Base-by-base conservation (phyloP, 92 coral and sea anemone genomes). In the Paragorgia papillata region DNA sequence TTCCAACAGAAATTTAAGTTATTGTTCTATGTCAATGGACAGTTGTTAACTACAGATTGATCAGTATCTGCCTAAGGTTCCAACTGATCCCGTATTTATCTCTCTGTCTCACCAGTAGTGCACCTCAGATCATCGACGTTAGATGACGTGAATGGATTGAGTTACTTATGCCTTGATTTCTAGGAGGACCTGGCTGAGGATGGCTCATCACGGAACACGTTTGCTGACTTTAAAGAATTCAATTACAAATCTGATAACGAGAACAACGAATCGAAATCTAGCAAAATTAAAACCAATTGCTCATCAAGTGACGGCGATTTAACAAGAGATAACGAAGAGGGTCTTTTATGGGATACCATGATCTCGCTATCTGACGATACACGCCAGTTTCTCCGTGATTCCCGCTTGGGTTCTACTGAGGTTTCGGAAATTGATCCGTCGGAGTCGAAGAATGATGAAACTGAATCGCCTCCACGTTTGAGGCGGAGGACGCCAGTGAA, bases 61-160 rank as follows among this genome's bases (percentile, higher is more conserved):
- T n/a, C n/a, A n/a, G n/a, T n/a, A n/a, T n/a, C n/a, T n/a, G n/a
- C n/a, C n/a, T n/a, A n/a, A 43, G 29, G 48, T 67, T 33, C 37
- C 74, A 32, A 41, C 74, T 67, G 21, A 41, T 46, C 35, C 74
- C 57, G 5, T 67, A 26, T 67, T n/a, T 67, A 67, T 67, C 74
- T 67, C 74, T 67, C 64, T 58, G 31, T 8, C 64, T 58, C 33
- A 67, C 35, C 74, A 67, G 74, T 57, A 67, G 74, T 41, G 74
- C 44, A 41, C 74, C 74, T 32, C 56, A 19, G n/a, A 41, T 44
- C 57, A 22, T 9, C 74, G 74, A 67, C 53, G 53, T 46, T 46
- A 46, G 53, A 46, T 46, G 53, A 46, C 74, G n/a, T n/a, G n/a
- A 43, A 41, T 33, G 57, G 69, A 31, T 63, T 63, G 53, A 46